These are phyloP conservation scores for Aphodius sticticus DNA, from an alignment of 2,888 invertebrate genomes.

Conservation along the genomic window DNA sequence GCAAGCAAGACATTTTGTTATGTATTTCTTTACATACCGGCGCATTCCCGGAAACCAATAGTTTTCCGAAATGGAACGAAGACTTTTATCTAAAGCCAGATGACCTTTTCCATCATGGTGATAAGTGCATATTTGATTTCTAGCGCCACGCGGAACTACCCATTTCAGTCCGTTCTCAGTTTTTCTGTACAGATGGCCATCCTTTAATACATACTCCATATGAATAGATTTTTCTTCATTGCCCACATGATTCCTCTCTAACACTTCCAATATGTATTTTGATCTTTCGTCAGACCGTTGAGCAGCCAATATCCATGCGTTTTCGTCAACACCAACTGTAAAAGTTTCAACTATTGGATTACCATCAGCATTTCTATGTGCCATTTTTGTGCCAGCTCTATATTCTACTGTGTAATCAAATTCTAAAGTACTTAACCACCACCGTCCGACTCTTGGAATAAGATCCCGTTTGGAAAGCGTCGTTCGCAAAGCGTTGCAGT, in stretches of 20 bases:
- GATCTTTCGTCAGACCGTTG: conserved; percentile 16
- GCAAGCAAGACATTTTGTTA: conserved; percentile 53
- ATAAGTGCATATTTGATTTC: conserved; percentile 48
- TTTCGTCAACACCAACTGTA: neutral
- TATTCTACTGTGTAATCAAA: too few relatives aligned
- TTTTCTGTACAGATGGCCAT: conserved; percentile 4
- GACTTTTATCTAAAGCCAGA: conserved; percentile 50
- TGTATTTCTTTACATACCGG: conserved; percentile 53
- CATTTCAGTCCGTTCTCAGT: conserved; percentile 36
- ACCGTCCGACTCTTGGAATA: conserved; percentile 48
- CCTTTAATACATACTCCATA: conserved; percentile 13
- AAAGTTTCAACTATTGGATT: too few relatives aligned
- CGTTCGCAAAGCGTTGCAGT: conserved; percentile 44
- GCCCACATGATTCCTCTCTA: too few relatives aligned
- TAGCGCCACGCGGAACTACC: too few relatives aligned
- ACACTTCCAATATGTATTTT: conserved; percentile 17
- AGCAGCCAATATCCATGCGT: neutral
- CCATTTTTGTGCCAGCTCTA: too few relatives aligned
- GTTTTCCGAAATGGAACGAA: conserved; percentile 45
- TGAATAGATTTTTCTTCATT: conserved; percentile 24
- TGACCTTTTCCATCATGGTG: conserved; percentile 54
- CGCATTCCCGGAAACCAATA: conserved; percentile 56
- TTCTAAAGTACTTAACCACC: too few relatives aligned
- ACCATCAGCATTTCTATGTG: too few relatives aligned
- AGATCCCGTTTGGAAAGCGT: conserved; percentile 43